Evolutionary conservation across 2,113 vertebrate genomes (phyloP), one percentile per base, ranked within the genome.

Genomic region (Ictalurus furcatus): DNA sequence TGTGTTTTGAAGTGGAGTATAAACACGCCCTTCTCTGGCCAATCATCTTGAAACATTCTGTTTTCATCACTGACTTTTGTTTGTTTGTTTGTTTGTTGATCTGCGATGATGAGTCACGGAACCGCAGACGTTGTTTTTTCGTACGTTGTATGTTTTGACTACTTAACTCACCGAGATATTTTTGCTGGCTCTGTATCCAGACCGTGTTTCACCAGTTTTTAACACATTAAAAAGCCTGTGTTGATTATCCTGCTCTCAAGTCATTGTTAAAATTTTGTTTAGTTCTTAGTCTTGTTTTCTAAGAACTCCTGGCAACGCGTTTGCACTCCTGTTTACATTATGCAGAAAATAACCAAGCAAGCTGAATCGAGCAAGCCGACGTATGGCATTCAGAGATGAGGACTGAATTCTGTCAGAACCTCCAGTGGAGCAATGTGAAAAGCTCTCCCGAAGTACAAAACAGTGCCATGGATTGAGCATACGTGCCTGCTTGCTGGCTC

Each of bases 391-490:
- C 54, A 59, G 54, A 37, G 13, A 71, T 65, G 78, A 58, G 56
- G 56, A 65, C 34, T 59, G 34, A 76, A 88, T 87, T 85, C 86
- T 34, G 80, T 19, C 74, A 84, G 63, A 90, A 67, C 73, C 76
- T 71, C 86, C 44, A 79, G 52, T 9, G 61, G 34, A 89, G 89
- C 79, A 86, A 84, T 63, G 61, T 48, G 71, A 63, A 56, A 81
- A 88, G 71, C 88, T 44, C 52, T 73, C 52, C 40, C 13, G 56
- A 88, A 88, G 89, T 87, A 69, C 61, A 67, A 73, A 91, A 84
- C 87, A 71, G 76, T 83, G 48, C 76, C 63, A 83, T 56, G 83
- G 30, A 61, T 52, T 54, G 85, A 89, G 74, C 85, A 82, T 76
- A 85, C 85, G 59, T 56, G 30, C 73, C 76, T 59, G 54, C 76